Conservation (phyloP, 2,888 invertebrate genomes). For the Elmis aenea region DNA sequence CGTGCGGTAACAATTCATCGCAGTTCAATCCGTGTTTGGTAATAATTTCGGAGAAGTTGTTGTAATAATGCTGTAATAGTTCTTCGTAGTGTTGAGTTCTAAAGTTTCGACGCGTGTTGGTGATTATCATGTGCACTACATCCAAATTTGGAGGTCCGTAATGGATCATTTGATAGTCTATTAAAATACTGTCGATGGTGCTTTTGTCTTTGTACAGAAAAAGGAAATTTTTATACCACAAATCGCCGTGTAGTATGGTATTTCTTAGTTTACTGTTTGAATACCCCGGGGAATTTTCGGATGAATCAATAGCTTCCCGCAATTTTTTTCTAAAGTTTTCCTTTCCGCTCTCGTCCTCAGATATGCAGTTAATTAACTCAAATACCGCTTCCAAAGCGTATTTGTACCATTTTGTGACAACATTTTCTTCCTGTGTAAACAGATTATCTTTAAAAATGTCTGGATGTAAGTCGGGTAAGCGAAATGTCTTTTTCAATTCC, state of each 20-base stretch:
- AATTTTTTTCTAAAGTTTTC: slow-evolving; percentile 25
- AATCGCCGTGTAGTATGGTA: slow-evolving; percentile 34
- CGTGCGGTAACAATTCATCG: slow-evolving; percentile 21
- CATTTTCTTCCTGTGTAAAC: slow-evolving; percentile 19
- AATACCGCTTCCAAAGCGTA: slow-evolving; percentile 27
- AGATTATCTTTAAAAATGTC: slow-evolving; percentile 29
- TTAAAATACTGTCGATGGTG: slow-evolving; percentile 25
- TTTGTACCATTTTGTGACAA: slow-evolving; percentile 22
- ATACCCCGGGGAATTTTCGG: slow-evolving; percentile 1
- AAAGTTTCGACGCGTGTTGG: slow-evolving; percentile 31
- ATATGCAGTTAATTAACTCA: slow-evolving; percentile 27
- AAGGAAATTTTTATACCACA: slow-evolving; percentile 39
- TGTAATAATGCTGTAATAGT: slow-evolving; percentile 33
- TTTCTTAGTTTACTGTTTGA: slow-evolving; percentile 15
- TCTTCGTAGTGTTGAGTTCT: slow-evolving; percentile 26
- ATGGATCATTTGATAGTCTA: slow-evolving; percentile 36
- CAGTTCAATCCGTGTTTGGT: too few species aligned
- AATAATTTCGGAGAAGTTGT: too few species aligned
- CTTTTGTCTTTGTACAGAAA: slow-evolving; percentile 26
- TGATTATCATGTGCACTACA: slow-evolving; percentile 31
- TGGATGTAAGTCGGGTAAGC: slow-evolving; percentile 24
- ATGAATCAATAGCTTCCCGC: slow-evolving; percentile 5
- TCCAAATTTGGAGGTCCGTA: slow-evolving; percentile 34
- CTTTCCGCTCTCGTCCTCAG: slow-evolving; percentile 19
- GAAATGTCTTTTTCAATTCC: slow-evolving; percentile 20